Evolutionary conservation across 2,113 vertebrate genomes (phyloP), one percentile per base, ranked within the genome.

Genomic region (Dicentrarchus labrax): DNA sequence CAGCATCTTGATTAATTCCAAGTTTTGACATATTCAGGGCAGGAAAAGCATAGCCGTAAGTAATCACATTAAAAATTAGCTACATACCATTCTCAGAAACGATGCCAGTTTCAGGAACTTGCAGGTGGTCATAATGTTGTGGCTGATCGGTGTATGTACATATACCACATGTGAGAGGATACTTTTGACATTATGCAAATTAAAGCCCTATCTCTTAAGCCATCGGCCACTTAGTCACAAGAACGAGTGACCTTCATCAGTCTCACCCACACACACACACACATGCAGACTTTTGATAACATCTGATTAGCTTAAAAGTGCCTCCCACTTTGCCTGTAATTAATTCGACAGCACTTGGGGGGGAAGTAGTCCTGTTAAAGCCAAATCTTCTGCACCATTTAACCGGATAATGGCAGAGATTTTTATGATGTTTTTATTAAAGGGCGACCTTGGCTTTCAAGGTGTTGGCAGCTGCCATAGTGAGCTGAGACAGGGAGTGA

Each of bases 331-430:
- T 85, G 72, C 74, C 88, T 84, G 80, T 89, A 92, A 95, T 95
- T 94, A 93, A 94, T 93, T 92, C 82, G 87, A 75, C 66, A 83
- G 87, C 82, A 73, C 89, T 86, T 78, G 79, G 78, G 91, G 76
- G 90, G 84, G 73, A 81, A 78, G 86, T 83, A 79, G 80, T 90
- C 78, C 81, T 68, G 82, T 90, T 87, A 86, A 84, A 91, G 83
- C 67, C 76, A 84, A 93, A 93, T 95, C 92, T 93, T 93, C 92
- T 92, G 94, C 92, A 91, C 91, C 93, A 94, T 95, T 95, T 95
- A 92, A 93, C 93, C 36, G 82, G 86, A 91, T 94, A 94, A 95
- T 94, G 83, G 86, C 85, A 45, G 84, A 74, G 79, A 84, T 78
- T 94, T 92, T 93, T 92, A 93, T 87, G 72, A 85, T 77, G 86